Percentiles rank a stretch among this genome's conserved stretches.
These are phyloP conservation scores for Stratiomys singularior DNA, from an alignment of 2,888 invertebrate species.

Conservation along the genomic window DNA sequence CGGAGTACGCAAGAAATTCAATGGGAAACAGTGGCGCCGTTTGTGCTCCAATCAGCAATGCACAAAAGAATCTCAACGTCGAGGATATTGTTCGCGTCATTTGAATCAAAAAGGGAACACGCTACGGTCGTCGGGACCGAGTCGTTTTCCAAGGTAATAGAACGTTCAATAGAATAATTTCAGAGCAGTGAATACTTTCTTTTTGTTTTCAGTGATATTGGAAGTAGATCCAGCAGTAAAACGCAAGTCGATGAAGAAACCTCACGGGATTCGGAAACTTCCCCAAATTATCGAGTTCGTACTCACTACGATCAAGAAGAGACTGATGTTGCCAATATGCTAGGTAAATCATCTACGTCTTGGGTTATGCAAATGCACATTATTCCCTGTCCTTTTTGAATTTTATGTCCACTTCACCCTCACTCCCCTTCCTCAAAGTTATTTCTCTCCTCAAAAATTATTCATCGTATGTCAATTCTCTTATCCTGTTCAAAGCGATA, in stretches of 20 bases:
- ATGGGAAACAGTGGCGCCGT: constrained; percentile 99
- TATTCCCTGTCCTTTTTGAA: too few species aligned
- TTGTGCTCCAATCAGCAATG: constrained; percentile 96
- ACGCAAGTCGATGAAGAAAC: constrained; percentile 81
- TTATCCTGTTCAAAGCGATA: too few species aligned
- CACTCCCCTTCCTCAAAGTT: too few species aligned
- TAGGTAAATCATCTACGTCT: too few species aligned
- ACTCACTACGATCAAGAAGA: constrained; percentile 93
- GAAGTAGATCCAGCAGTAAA: constrained; percentile 66
- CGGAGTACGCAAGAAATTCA: constrained; percentile 98
- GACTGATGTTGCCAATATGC: constrained; percentile 96
- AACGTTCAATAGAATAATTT: background rate
- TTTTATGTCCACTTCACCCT: too few species aligned
- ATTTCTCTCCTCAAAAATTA: too few species aligned
- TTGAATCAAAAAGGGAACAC: constrained; percentile 83
- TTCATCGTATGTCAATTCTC: too few species aligned
- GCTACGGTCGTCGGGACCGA: constrained; percentile 63
- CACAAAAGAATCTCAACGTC: constrained; percentile 95
- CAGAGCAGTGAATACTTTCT: background rate
- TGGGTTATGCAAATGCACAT: too few species aligned
- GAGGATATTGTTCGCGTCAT: constrained; percentile 97
- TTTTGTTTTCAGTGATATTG: constrained; percentile 59
- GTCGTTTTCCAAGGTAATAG: constrained; percentile 62
- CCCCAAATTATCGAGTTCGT: constrained; percentile 84
- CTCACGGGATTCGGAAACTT: constrained; percentile 88